Percentiles rank a stretch among this genome's conserved stretches.
Evolutionary conservation across 1,140 invertebrate species (phyloP).

Genomic region (Augochlora pura): DNA sequence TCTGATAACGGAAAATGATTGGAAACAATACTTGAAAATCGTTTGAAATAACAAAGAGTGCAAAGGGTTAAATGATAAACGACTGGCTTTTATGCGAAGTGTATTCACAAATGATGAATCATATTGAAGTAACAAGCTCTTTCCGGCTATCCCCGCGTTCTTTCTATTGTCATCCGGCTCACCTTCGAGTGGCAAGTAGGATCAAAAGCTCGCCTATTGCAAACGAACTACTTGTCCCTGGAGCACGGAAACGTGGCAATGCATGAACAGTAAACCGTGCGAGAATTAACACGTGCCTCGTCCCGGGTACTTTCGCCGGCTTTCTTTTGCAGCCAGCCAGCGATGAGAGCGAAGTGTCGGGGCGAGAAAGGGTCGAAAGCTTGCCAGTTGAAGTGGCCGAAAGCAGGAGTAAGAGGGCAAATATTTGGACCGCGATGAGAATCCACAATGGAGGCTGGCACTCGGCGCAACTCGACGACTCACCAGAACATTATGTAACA

Average conservation of each 20-base stretch:
- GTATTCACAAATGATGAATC: no score
- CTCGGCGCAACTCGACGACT: conserved; percentile 31
- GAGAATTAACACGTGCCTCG: conserved; percentile 36
- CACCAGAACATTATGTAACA: conserved; percentile 51
- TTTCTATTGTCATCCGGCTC: background rate
- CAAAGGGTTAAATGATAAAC: no score
- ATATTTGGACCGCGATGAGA: conserved; percentile 58
- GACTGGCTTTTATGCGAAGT: no score
- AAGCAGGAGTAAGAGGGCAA: conserved; percentile 46
- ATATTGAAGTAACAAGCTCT: no score
- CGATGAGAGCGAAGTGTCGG: conserved; percentile 6
- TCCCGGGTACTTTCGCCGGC: background rate
- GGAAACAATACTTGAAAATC: no score
- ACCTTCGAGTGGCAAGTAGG: background rate
- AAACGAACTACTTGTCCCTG: background rate
- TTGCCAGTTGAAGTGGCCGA: conserved; percentile 7
- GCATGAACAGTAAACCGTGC: conserved; percentile 21
- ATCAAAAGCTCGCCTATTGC: background rate
- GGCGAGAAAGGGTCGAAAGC: conserved; percentile 34
- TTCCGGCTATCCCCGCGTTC: background rate
- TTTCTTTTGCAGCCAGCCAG: conserved; percentile 31
- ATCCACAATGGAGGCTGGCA: conserved; percentile 55
- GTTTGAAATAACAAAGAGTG: no score
- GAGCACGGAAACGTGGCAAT: no score
- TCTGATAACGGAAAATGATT: no score